Base-by-base conservation (phyloP, 2,888 invertebrate species). In the Cabera pusaria region DNA sequence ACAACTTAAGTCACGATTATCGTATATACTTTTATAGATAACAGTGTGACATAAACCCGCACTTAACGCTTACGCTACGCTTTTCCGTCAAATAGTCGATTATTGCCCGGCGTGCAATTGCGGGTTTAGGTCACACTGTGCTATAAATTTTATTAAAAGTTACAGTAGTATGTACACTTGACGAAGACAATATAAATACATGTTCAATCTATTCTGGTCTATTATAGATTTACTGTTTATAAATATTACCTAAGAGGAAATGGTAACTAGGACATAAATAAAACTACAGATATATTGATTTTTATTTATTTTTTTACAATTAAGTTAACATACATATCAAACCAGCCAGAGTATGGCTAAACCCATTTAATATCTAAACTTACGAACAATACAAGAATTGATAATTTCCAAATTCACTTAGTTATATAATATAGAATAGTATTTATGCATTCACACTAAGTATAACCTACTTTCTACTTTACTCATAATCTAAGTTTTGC, bases 311-410 rank as follows among this genome's bases (percentile, higher is more conserved):
- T 84, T 87, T 87, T 87, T 88, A 87, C 86, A 86, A 86, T 87
- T 86, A 87, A 86, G 85, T 86, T 88, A 88, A 87, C 87, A 88
- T 88, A 88, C 83, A 87, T 87, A 87, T 86, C 86, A 88, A 88
- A 88, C 88, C 88, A 87, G 88, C 88, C 88, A 84, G 83, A 88
- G 80, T 86, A 77, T 87, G 88, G 88, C 88, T 86, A 87, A 87
- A 88, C 88, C 88, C 87, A 86, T 87, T 88, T 87, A 88, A 80
- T 87, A 87, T 86, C 87, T 87, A 87, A 86, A 84, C 88, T 87
- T 87, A 87, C 72, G 87, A 87, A 87, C 87, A 86, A 88, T 88
- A 87, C 88, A 86, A 80, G 88, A 87, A 87, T 87, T 85, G 88
- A 88, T 87, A 88, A 84, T 85, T 85, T 86, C 85, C 86, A 87